These are phyloP conservation scores for Sinocyclocheilus anophthalmus DNA, from an alignment of 2,113 vertebrate species.

Conservation along the genomic window DNA sequence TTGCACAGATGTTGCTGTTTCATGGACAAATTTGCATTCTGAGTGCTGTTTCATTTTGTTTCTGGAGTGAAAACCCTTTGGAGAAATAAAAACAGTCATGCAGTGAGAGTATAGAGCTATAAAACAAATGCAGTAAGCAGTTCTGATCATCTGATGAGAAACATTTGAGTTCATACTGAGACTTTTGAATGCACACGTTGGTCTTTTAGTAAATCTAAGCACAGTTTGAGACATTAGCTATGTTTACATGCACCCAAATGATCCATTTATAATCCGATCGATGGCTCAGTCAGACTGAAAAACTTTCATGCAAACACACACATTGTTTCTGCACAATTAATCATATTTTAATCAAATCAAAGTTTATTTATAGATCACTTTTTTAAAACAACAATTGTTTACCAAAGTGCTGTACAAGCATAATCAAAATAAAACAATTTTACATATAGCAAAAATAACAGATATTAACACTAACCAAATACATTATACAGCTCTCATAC, in stretches of 20 bases:
- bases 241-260: neutral
- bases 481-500: too few species aligned
- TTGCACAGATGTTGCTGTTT: neutral
- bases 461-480: too few species aligned
- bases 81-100: neutral
- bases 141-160: neutral
- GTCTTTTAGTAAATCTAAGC: neutral
- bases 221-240: neutral
- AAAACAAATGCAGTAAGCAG: neutral
- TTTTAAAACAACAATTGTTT: too few species aligned
- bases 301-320: too few species aligned
- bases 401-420: too few species aligned
- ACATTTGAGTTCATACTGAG: neutral
- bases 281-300: neutral
- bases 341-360: too few species aligned
- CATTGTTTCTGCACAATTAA: too few species aligned
- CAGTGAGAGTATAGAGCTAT: neutral
- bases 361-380: too few species aligned
- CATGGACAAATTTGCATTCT: neutral
- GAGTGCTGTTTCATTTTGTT: neutral
- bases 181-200: neutral
- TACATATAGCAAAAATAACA: too few species aligned
- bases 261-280: neutral
- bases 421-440: too few species aligned
- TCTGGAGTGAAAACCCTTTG: neutral